These are phyloP conservation scores for Mirounga angustirostris DNA, from an alignment of 2,113 vertebrate species.

Conservation along the genomic window DNA sequence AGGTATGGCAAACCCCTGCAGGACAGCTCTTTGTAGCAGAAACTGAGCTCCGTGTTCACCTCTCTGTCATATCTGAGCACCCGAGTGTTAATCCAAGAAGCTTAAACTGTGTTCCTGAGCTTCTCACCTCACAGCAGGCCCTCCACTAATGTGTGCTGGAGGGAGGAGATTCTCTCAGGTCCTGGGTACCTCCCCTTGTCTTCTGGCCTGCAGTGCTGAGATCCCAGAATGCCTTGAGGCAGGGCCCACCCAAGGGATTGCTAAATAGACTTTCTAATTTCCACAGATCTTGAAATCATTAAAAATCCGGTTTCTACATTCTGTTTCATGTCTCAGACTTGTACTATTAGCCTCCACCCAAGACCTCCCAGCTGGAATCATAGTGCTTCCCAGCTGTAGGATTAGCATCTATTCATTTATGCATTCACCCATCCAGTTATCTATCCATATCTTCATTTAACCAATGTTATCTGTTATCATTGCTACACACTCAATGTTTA, in stretches of 20 bases:
- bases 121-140: neutral
- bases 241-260: slow-evolving; percentile 11
- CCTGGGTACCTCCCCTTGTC: neutral
- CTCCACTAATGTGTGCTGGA: accelerated
- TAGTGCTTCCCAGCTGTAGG: slow-evolving; percentile 18
- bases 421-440: neutral
- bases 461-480: neutral
- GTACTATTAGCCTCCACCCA: neutral
- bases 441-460: neutral
- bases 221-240: neutral
- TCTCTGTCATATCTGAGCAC: neutral
- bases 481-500: neutral
- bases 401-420: neutral
- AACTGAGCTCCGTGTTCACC: neutral
- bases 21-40: slow-evolving; percentile 10
- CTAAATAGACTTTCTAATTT: slow-evolving; percentile 55
- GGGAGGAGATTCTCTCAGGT: neutral
- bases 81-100: neutral
- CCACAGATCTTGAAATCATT: slow-evolving; percentile 73
- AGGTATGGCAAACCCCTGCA: neutral
- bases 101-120: neutral
- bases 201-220: neutral
- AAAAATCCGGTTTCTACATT: slow-evolving; percentile 56
- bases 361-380: slow-evolving; percentile 65
- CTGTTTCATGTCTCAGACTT: slow-evolving; percentile 48